Evolutionary conservation across 1,140 invertebrate species (phyloP), one percentile per base, ranked within the genome.

Genomic region (Drosophila orena): DNA sequence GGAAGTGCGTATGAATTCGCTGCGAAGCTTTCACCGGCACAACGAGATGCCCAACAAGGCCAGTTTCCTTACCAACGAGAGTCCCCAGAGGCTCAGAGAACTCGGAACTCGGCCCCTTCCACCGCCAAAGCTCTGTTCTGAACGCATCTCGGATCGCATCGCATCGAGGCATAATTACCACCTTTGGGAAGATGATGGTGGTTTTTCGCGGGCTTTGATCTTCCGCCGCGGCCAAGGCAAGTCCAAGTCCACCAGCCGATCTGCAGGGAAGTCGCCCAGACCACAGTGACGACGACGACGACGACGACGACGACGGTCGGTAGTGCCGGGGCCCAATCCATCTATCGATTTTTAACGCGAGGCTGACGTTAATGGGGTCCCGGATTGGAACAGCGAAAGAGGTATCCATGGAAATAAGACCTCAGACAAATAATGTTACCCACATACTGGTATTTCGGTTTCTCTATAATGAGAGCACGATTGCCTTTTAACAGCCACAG

Each of bases 301-400:
- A 37, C 2, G 35, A 37, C 37, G 37, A 30, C 8, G 27, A 30
- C 22, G 22, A 22, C 22, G 24, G 35, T 49, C 73, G 71, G 79
- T 77, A 81, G 80, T 84, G 65, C 49, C 60, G 60, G 66, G 44
- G 70, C 62, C 66, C 83, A 83, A 89, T 78, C 88, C 77, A 91
- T 89, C 88, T 83, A 91, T 91, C 89, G 89, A 91, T 91, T 91
- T 91, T 91, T 91, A 91, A 91, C 89, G 90, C 80, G 88, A 75
- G 66, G 35, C 89, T 91, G 89, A 91, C 89, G 72, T 84, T 91
- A 91, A 91, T 91, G 84, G 71, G 72, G 40, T 52, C 54, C 46
- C 65, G 54, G 59, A 65, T 64, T 59, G 40, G 62, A 69, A 40
- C 40, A 24, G 24, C 24, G 24, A 52, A 68, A 50, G 14, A 30